phyloP scores from a whole-genome alignment of 92 coral and sea anemone genomes.

The Umimayanthus chanpuru region DNA sequence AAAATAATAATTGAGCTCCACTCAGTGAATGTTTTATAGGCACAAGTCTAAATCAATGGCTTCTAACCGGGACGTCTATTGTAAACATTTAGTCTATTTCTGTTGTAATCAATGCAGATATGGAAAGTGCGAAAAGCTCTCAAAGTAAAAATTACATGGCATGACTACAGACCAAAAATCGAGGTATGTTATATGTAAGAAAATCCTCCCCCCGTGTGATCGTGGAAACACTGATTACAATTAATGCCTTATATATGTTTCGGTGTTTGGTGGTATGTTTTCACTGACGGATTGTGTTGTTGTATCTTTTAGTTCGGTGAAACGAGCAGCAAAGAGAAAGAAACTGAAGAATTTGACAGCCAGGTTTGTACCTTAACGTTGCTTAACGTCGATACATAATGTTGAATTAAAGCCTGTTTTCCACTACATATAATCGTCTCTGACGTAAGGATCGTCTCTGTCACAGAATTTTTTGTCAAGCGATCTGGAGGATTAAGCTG shows the following conservation, averaged over 20 bases:
- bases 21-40: too few relatives aligned
- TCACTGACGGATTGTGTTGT: not conserved
- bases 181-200: conserved; percentile 5
- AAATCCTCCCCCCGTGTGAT: not conserved
- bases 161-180: conserved; percentile 29
- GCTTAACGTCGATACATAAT: not conserved
- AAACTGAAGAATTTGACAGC: conserved; percentile 91
- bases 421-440: too few relatives aligned
- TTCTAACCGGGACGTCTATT: too few relatives aligned
- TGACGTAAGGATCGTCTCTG: too few relatives aligned
- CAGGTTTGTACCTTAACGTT: conserved; percentile 60
- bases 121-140: conserved; percentile 43
- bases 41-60: too few relatives aligned
- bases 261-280: not conserved
- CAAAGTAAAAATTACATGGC: conserved; percentile 23
- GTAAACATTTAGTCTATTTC: too few relatives aligned
- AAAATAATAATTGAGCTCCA: too few relatives aligned
- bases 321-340: conserved; percentile 80
- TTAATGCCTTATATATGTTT: too few relatives aligned
- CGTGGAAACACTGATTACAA: not conserved
- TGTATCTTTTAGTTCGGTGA: conserved; percentile 74
- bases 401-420: not conserved
- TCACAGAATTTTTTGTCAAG: too few relatives aligned
- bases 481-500: too few relatives aligned
- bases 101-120: not conserved